Evolutionary conservation across 2,113 vertebrate genomes (phyloP).

Genomic region (Dolichotis patagonum): DNA sequence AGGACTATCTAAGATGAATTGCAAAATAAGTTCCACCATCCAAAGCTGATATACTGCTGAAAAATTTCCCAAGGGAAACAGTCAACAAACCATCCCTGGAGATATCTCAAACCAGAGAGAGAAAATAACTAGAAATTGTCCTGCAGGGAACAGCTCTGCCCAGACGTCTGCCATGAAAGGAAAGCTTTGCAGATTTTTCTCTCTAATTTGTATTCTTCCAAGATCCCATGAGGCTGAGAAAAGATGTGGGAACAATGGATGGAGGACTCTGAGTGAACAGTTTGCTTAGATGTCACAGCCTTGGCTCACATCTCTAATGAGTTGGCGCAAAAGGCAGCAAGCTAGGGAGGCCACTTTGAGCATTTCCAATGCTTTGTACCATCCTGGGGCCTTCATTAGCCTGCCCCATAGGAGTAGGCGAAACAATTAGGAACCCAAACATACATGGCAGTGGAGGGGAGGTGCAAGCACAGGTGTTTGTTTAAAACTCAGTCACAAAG

Average conservation of each 20-base stretch:
- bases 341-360: background rate
- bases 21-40: conserved; percentile 51
- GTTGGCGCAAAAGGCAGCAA: background rate
- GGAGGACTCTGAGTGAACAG: background rate
- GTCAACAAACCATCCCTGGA: conserved; percentile 70
- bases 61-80: conserved; percentile 66
- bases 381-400: conserved; percentile 39
- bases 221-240: conserved; percentile 59
- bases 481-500: background rate
- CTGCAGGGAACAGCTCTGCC: conserved; percentile 71
- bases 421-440: conserved; percentile 35
- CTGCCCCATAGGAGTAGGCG: background rate
- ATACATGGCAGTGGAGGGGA: background rate
- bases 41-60: conserved; percentile 36
- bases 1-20: conserved; percentile 28
- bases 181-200: conserved; percentile 75
- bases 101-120: conserved; percentile 58
- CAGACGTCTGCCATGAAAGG: conserved; percentile 75
- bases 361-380: background rate
- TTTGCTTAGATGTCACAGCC: conserved; percentile 56
- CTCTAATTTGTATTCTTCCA: conserved; percentile 77
- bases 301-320: conserved; percentile 65
- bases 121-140: conserved; percentile 75
- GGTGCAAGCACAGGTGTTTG: background rate
- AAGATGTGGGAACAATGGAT: conserved; percentile 68